Evolutionary conservation across 2,113 vertebrate species (phyloP).

Genomic region (Maylandia zebra): DNA sequence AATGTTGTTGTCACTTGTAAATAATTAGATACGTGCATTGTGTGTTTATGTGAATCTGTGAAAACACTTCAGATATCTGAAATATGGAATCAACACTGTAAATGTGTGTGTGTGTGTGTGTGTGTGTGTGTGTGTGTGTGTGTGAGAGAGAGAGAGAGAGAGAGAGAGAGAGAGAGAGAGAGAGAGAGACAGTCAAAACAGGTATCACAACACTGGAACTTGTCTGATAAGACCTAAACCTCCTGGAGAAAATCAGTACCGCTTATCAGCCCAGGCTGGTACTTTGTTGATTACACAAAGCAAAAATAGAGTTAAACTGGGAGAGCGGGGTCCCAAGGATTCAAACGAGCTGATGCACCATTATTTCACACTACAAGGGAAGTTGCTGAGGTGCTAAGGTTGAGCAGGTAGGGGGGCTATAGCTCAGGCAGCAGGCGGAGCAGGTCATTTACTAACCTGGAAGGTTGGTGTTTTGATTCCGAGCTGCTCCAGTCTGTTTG

Average conservation of each 20-base stretch:
- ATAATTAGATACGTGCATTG: not conserved
- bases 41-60: not conserved
- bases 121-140: not conserved
- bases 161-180: not conserved
- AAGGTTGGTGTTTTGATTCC: not conserved
- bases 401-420: not conserved
- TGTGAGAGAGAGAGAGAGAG: not conserved
- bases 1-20: not conserved
- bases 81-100: not conserved
- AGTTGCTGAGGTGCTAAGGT: not conserved
- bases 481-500: not conserved
- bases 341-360: not conserved
- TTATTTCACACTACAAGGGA: not conserved
- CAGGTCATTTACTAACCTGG: not conserved
- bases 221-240: slow-evolving; percentile 3
- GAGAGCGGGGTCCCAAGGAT: not conserved
- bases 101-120: not conserved
- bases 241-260: slow-evolving; percentile 3
- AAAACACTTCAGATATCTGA: not conserved
- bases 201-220: not conserved
- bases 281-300: not conserved
- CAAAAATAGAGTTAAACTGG: not conserved
- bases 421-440: accelerated
- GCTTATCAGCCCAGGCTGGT: not conserved
- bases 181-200: not conserved